Percentiles rank a stretch among this genome's conserved stretches.
These are phyloP conservation scores for Prorops nasuta DNA, from an alignment of 1,140 invertebrate species.

Conservation along the genomic window DNA sequence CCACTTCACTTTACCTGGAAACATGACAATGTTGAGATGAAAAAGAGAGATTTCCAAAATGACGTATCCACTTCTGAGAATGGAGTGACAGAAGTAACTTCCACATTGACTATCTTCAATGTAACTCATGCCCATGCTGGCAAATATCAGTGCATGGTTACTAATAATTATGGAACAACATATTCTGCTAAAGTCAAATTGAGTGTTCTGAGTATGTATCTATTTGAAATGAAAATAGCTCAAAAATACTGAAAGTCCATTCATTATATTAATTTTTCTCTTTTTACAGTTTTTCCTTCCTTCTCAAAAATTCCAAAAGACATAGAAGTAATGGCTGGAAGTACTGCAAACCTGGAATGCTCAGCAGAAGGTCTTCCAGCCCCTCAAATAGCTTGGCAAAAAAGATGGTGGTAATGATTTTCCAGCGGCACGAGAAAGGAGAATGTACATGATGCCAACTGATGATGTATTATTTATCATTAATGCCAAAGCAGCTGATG, in stretches of 20 bases:
- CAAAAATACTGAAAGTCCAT: not conserved
- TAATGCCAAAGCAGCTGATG: constrained; percentile 82
- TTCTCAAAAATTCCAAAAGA: constrained; percentile 85
- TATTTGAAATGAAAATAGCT: not conserved
- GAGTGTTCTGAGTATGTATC: constrained; percentile 72
- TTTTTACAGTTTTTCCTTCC: constrained; percentile 84
- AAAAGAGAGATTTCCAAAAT: constrained; percentile 43
- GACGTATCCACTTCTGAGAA: constrained; percentile 38
- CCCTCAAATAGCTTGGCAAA: constrained; percentile 89
- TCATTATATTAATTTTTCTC: not conserved
- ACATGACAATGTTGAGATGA: constrained; percentile 79
- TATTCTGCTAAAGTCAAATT: constrained; percentile 86
- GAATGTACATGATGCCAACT: constrained; percentile 88
- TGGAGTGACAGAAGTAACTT: constrained; percentile 61
- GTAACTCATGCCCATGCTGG: constrained; percentile 78
- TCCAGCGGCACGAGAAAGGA: constrained; percentile 87
- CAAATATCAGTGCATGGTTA: constrained; percentile 89
- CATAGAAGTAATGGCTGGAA: constrained; percentile 79
- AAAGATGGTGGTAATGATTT: constrained; percentile 95
- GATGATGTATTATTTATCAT: constrained; percentile 93
- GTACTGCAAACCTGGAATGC: constrained; percentile 87
- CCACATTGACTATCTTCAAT: constrained; percentile 69
- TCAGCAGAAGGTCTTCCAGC: constrained; percentile 83
- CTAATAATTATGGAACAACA: constrained; percentile 84
- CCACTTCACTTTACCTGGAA: constrained; percentile 79